Base-by-base conservation (phyloP, 1,140 invertebrate genomes). In the Zaprionus camerounensis region DNA sequence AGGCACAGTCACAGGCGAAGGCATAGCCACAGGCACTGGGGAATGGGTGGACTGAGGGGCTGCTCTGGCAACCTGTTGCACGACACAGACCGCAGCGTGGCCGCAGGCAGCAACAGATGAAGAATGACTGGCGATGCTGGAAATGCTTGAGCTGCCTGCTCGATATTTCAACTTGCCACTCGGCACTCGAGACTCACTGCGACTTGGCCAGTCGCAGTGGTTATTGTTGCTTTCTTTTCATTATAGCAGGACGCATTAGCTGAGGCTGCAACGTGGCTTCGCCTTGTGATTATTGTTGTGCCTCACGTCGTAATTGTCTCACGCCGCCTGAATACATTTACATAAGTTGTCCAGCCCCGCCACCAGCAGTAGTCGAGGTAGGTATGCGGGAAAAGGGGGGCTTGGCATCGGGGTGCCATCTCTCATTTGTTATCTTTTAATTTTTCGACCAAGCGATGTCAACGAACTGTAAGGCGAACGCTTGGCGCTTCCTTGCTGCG, bases 171-270 rank as follows among this genome's bases (percentile, higher is more conserved):
- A 53, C 31, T 41, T 41, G 69, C 28, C 38, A 56, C 38, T 26
- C 41, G 20, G 24, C 24, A 12, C 38, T 34, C 17, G 62, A 22
- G 20, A 36, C 49, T 24, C 41, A 2, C 41, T 51, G 61, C 61
- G 31, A 26, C 15, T 41, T 15, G 4, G 11, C 46, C 34, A 53
- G 62, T 24, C 2, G 41, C 9, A 22, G 26, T 17, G 17, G 31
- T n/a, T 28, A 11, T 36, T 62, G 75, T 62, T 82, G 81, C 74
- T 83, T 83, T 83, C 76, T 80, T 80, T 80, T 80, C 81, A 83
- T 83, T 80, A 74, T 55, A 65, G 63, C 20, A 15, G 46, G 31
- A 71, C 61, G 28, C 41, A 67, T 68, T 69, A 59, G 56, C 65
- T 46, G 41, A 46, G 41, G 41, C 41, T 67, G 65, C 65, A 67